Percentiles rank a stretch among this genome's conserved stretches.
Conservation (phyloP, 2,113 vertebrate genomes). For the Sterrhoptilus dennistouni region DNA sequence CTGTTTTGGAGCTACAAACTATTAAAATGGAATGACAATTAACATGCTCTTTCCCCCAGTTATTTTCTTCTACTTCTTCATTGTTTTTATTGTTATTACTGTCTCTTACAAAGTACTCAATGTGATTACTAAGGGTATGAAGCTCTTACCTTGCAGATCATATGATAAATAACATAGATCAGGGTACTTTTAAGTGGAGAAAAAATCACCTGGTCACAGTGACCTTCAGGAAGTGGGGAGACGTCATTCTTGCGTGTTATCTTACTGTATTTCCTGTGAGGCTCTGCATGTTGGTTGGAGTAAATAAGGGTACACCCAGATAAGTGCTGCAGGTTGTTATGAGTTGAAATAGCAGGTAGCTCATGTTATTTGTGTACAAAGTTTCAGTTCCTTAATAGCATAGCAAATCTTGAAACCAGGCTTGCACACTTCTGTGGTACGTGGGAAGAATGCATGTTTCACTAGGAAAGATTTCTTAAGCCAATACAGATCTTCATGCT, state of each 20-base stretch:
- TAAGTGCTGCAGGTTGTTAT: background rate
- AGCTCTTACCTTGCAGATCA: background rate
- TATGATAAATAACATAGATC: background rate
- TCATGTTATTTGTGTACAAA: background rate
- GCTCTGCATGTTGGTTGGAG: background rate
- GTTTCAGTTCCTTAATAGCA: background rate
- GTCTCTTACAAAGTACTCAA: background rate
- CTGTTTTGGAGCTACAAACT: background rate
- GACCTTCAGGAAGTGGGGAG: constrained; percentile 25
- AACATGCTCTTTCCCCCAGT: background rate
- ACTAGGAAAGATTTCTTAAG: background rate
- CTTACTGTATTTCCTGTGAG: constrained; percentile 28
- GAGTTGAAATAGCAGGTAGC: background rate
- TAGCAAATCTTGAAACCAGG: background rate
- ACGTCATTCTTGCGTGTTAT: background rate
- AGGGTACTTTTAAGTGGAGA: background rate
- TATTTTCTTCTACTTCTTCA: background rate
- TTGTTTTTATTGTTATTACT: background rate
- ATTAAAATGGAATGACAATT: background rate
- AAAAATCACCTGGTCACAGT: background rate
- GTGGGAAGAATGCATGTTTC: background rate
- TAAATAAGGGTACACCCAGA: constrained; percentile 26
- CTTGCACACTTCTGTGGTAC: background rate
- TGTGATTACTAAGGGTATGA: background rate
- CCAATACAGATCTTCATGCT: background rate